Conservation (phyloP, 1,140 invertebrate genomes). For the Eueides isabella region DNA sequence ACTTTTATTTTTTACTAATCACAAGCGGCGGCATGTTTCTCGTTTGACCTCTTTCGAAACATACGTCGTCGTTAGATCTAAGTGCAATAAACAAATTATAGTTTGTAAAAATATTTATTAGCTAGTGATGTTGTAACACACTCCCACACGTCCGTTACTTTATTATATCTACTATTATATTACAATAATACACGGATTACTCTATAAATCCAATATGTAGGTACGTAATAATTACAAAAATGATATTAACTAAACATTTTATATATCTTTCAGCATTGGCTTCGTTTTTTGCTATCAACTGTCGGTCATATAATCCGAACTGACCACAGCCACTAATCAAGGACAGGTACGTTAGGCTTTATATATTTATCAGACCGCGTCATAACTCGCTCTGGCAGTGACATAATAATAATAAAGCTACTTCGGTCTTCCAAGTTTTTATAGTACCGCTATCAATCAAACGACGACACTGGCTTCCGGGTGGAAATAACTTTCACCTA, state of each 20-base stretch:
- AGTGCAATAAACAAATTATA: constrained; percentile 18
- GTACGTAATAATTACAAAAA: no score
- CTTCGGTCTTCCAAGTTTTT: constrained; percentile 61
- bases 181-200: background rate
- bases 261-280: background rate
- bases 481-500: constrained; percentile 64
- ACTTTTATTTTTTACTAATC: constrained; percentile 39
- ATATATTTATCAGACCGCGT: constrained; percentile 66
- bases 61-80: constrained; percentile 11
- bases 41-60: constrained; percentile 12
- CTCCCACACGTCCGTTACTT: background rate
- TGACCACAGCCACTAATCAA: constrained; percentile 39
- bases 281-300: background rate
- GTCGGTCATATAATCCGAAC: no score
- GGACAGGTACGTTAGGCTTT: constrained; percentile 48
- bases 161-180: background rate
- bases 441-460: constrained; percentile 65
- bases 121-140: constrained; percentile 1
- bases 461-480: constrained; percentile 60
- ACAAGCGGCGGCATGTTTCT: constrained; percentile 25
- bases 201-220: background rate
- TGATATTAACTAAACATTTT: no score
- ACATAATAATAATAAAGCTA: constrained; percentile 66
- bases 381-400: constrained; percentile 49
- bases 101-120: constrained; percentile 21